Conservation (phyloP, 2,797 vertebrate genomes). For the Hippocampus kuda region DNA sequence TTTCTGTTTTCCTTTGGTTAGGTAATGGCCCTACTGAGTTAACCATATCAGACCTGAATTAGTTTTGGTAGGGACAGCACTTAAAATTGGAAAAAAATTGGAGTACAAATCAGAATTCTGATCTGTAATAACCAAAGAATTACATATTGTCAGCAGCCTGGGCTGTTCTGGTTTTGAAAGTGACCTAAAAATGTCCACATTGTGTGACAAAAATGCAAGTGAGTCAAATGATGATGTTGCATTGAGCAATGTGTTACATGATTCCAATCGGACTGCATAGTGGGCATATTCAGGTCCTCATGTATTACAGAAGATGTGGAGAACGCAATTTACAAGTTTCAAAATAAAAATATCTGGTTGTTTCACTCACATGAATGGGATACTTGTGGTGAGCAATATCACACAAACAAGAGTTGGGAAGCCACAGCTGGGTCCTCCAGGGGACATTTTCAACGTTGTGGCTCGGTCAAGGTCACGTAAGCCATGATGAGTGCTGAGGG, state of each 20-base stretch:
- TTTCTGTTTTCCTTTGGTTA: neutral
- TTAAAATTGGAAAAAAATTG: too few relatives aligned
- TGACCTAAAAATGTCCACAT: neutral
- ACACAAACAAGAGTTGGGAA: neutral
- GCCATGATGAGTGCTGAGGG: neutral
- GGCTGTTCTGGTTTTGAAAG: neutral
- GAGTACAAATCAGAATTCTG: neutral
- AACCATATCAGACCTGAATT: neutral
- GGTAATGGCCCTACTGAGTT: neutral
- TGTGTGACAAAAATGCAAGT: neutral
- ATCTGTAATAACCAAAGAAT: neutral
- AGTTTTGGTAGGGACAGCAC: neutral
- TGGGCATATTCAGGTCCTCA: too few relatives aligned
- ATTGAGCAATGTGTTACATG: neutral
- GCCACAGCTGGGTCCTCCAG: slow-evolving; percentile 2
- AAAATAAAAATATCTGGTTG: neutral
- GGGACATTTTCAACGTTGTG: neutral
- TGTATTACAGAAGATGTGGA: neutral
- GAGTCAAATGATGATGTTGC: neutral
- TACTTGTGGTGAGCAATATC: neutral
- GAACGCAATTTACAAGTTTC: neutral
- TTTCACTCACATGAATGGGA: neutral
- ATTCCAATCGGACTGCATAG: neutral
- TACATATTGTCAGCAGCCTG: neutral
- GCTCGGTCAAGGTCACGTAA: neutral